phyloP scores from a whole-genome alignment of 2,888 invertebrate species.

The Belgica antarctica region DNA sequence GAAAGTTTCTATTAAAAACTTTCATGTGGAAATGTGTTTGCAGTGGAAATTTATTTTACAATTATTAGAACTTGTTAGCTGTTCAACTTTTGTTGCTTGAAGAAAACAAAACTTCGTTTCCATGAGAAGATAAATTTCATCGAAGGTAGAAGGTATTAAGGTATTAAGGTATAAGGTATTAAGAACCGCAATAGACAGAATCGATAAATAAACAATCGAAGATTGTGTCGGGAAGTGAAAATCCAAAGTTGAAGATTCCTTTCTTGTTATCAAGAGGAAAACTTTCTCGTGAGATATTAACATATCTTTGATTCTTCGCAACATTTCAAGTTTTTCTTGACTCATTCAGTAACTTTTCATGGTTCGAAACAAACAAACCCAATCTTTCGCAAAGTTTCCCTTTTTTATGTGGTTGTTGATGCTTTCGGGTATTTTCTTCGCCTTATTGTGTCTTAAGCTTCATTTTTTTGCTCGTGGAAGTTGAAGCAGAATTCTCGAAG shows the following conservation, averaged over 20 bases:
- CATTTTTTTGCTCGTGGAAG: neutral
- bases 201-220: neutral
- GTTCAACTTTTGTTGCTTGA: neutral
- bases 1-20: too few species aligned
- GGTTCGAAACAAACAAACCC: neutral
- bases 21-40: too few species aligned
- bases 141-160: too few species aligned
- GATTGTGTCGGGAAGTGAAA: neutral
- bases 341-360: too few species aligned
- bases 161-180: too few species aligned
- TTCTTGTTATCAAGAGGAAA: neutral
- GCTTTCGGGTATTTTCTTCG: neutral
- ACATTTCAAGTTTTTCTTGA: neutral
- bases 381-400: neutral
- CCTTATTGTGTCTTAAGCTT: neutral
- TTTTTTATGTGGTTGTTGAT: neutral
- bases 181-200: slow-evolving; percentile 2
- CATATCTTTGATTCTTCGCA: neutral
- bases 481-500: too few species aligned
- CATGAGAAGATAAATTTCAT: neutral
- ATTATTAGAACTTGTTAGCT: slow-evolving; percentile 28
- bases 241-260: neutral
- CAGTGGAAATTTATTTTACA: too few species aligned
- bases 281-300: neutral
- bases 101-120: neutral